Evolutionary conservation across 2,888 invertebrate genomes (phyloP), one percentile per base, ranked within the genome.

Genomic region (Drosophila mulleri): DNA sequence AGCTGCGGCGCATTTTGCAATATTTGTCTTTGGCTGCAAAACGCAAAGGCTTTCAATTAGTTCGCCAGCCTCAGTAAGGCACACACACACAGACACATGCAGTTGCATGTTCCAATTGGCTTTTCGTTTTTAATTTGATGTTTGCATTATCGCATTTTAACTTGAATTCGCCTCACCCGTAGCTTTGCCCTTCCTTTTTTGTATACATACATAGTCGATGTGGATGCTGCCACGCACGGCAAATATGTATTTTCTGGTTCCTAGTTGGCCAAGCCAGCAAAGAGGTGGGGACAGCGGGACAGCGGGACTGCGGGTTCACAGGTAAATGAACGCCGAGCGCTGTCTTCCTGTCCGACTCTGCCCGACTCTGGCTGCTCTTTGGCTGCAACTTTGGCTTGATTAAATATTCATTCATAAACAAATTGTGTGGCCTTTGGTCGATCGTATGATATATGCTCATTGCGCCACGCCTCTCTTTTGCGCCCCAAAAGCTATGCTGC

Each of bases 21-120:
- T 88, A 82, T 88, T 88, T 87, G 85, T 87, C 84, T 89, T 89
- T 89, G 84, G 66, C 74, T 71, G 83, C 89, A 87, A 87, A 83
- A 82, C 84, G 84, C 84, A 83, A 83, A 88, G 89, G 88, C 78
- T 87, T 84, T 78, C 88, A 84, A 89, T 84, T 84, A 89, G 89
- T 72, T 70, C 53, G 45, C 50, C 70, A 70, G 39, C 29, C 18
- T 63, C 62, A 50, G 41, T 50, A 16, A 56, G 32, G 14, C 23
- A 45, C 37, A 14, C 53, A 54, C n/a, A 37, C 37, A 16, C 52
- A 23, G n/a, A 53, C 53, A 7, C 4, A 3, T 20, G 26, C 26
- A 12, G 41, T 20, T 32, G 52, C 53, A 39, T 39, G 54, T 39
- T 39, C 54, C 54, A 54, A 26, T 54, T 39, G 54, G 50, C 62